Conservation (phyloP, 2,888 invertebrate species). For the Salticus scenicus region DNA sequence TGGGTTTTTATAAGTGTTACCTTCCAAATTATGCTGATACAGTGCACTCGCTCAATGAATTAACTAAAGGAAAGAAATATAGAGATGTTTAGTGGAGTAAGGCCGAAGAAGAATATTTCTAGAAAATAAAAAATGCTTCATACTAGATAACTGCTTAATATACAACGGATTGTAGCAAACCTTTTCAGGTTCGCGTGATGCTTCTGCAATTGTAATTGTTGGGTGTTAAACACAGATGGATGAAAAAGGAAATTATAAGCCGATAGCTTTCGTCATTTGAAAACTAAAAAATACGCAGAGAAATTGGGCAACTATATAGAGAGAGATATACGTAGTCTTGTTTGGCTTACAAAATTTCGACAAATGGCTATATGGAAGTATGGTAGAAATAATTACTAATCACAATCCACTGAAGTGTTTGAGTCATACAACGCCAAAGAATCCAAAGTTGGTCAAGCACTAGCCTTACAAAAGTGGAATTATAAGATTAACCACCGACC, state of each 20-base stretch:
- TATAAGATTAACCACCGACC: neutral
- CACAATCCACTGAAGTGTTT: no score
- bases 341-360: no score
- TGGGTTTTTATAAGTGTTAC: slow-evolving; percentile 3
- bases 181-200: neutral
- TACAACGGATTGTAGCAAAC: neutral
- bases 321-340: neutral
- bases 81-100: neutral
- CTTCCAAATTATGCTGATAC: slow-evolving; percentile 1
- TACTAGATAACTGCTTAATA: neutral
- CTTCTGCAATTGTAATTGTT: neutral
- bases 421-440: slow-evolving; percentile 6
- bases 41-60: neutral
- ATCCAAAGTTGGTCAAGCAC: neutral
- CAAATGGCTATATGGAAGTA: neutral
- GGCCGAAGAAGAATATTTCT: neutral
- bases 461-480: neutral
- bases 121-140: neutral
- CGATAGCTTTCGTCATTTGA: neutral
- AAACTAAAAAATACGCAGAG: no score
- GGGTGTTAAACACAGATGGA: neutral
- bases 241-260: neutral
- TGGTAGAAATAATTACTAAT: neutral
- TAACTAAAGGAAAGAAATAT: neutral
- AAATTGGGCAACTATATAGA: no score